A percentile compares a stretch with the other conserved stretches of the same genome.
Conservation (phyloP, 2,113 vertebrate genomes). For the Rhinoderma darwinii region DNA sequence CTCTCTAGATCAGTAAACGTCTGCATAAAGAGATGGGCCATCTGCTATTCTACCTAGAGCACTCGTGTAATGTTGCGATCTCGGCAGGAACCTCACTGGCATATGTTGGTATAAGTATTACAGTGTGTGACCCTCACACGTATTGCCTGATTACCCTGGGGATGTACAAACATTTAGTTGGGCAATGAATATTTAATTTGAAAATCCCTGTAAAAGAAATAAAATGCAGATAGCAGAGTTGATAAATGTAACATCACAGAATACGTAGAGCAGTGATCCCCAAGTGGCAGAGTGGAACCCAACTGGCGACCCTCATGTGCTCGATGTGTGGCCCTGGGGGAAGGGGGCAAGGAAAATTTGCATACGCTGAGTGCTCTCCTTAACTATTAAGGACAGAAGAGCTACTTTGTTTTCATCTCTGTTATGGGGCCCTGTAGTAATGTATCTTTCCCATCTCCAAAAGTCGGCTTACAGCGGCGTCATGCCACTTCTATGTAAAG, state of each 20-base stretch:
- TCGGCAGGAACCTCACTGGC: conserved; percentile 31
- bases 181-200: conserved; percentile 40
- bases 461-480: too few species aligned
- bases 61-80: conserved; percentile 36
- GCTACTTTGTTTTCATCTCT: too few species aligned
- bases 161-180: background rate
- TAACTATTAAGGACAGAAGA: background rate
- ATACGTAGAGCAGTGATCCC: background rate
- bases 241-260: background rate
- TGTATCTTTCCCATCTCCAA: too few species aligned
- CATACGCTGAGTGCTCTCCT: background rate
- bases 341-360: background rate
- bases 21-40: conserved; percentile 43
- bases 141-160: conserved; percentile 51
- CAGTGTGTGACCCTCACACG: conserved; percentile 40
- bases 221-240: background rate
- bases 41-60: conserved; percentile 43
- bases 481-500: too few species aligned
- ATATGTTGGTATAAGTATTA: conserved; percentile 41
- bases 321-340: background rate
- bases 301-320: background rate
- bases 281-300: background rate
- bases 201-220: background rate
- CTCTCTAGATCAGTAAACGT: conserved; percentile 15
- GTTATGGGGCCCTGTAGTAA: background rate